Base-by-base conservation (phyloP, 2,888 invertebrate genomes). In the Phaedon cochleariae region DNA sequence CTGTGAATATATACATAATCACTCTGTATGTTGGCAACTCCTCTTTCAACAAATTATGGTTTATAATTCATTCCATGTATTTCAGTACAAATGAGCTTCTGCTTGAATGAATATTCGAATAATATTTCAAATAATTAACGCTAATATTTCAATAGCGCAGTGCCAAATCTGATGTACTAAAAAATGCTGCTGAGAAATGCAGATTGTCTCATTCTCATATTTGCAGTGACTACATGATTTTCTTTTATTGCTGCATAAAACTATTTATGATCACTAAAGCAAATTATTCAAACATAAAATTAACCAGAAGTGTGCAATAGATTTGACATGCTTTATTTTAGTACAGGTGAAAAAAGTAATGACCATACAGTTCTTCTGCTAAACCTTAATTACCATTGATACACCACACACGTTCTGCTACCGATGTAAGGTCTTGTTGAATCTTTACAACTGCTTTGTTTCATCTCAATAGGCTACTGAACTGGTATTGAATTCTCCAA, bases 231-330 rank as follows among this genome's bases (percentile, higher is more conserved):
- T 72, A n/a, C n/a, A n/a, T n/a, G 69, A 73, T 72, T 69, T 65
- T 61, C 64, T 69, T 68, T 70, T 71, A 72, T 69, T 69, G 63
- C 66, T 31, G 59, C 65, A 64, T 68, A 63, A 68, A 71, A 68
- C 65, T 67, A 69, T 73, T 72, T 71, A 70, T 70, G 69, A 69
- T 68, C 68, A 68, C 67, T 74, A 73, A 75, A 75, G 70, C 68
- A 68, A 73, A 73, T 69, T 71, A 74, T 68, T 66, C 68, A 68
- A 63, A 70, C 67, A 65, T 68, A 59, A 68, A 71, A 63, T 59
- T 68, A 65, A 66, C 68, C 54, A 65, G 57, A 53, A 52, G 46
- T 54, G 54, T 62, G 51, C 45, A 54, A 49, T 48, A 45, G 61
- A 67, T 67, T 61, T 45, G 61, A 41, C 59, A 62, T 54, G 59